Evolutionary conservation across 2,113 vertebrate species (phyloP), one percentile per base, ranked within the genome.

Genomic region (Anarhynchus alexandrinus): DNA sequence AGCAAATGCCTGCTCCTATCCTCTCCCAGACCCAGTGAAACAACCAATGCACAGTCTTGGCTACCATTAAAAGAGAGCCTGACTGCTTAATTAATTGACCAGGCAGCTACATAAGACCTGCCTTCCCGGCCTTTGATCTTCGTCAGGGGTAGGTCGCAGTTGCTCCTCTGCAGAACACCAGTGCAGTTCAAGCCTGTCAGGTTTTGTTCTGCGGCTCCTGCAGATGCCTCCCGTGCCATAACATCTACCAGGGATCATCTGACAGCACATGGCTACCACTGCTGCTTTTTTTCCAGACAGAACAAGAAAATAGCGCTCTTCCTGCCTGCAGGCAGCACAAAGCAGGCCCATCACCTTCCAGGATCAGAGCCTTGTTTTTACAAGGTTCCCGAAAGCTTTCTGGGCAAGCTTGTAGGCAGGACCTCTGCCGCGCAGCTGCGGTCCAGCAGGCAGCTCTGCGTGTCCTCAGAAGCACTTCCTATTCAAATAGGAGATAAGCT

Each of bases 401-500:
- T 66, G 88, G 72, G 93, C 55, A 79, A 42, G 81, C 86, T 77
- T 14, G 77, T 6, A 32, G 88, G 85, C 82, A 83, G 88, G 22
- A 49, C 27, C 51, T 40, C 59, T 25, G 79, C 77, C 0, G 54
- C 94, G 94, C 96, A 94, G 94, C 96, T 95, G 97, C 54, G 9
- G 94, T 76, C 92, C 95, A 86, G 95, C 87, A 72, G 77, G 90
- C 97, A 93, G 95, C 78, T 82, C 93, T 47, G 93, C 11, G 9
- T 89, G 95, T 96, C 97, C 95, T 93, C 95, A 88, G 95, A 72
- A 96, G 95, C 97, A 94, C 96, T 94, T 97, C 94, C 95, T 79
- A 87, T 61, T 88, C 94, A 55, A 84, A 84, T 6, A 85, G 86
- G 57, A 97, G 97, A 97, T 89, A 91, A 97, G 94, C 93, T 91